Conservation (phyloP, 2,888 invertebrate species). For the Unio delphinus region DNA sequence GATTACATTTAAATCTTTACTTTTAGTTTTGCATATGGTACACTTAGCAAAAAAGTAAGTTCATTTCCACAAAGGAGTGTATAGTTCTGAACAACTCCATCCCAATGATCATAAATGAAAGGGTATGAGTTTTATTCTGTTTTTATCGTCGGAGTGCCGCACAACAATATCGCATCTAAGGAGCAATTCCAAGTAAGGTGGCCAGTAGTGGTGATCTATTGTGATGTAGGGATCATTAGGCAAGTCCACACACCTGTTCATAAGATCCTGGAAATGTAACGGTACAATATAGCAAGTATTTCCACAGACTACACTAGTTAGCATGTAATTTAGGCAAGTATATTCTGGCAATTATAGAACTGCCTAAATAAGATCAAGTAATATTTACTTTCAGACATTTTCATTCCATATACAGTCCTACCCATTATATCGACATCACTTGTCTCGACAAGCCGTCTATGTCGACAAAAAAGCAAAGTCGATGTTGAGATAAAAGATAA, state of each 20-base stretch:
- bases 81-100: neutral
- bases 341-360: too few species aligned
- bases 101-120: conserved; percentile 42
- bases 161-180: conserved; percentile 48
- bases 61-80: conserved; percentile 1
- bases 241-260: conserved; percentile 49
- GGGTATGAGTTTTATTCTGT: conserved; percentile 50
- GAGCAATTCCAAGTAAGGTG: conserved; percentile 57
- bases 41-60: neutral
- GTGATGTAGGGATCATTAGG: conserved; percentile 55
- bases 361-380: too few species aligned
- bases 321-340: too few species aligned
- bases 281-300: too few species aligned
- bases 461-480: too few species aligned
- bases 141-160: conserved; percentile 42
- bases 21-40: neutral
- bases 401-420: too few species aligned
- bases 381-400: too few species aligned
- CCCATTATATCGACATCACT: too few species aligned
- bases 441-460: too few species aligned
- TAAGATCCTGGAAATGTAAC: conserved; percentile 40
- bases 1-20: too few species aligned
- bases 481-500: too few species aligned
- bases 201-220: conserved; percentile 49
- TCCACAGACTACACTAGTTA: too few species aligned